These are phyloP conservation scores for Scaeva pyrastri DNA, from an alignment of 2,888 invertebrate species.

Conservation along the genomic window DNA sequence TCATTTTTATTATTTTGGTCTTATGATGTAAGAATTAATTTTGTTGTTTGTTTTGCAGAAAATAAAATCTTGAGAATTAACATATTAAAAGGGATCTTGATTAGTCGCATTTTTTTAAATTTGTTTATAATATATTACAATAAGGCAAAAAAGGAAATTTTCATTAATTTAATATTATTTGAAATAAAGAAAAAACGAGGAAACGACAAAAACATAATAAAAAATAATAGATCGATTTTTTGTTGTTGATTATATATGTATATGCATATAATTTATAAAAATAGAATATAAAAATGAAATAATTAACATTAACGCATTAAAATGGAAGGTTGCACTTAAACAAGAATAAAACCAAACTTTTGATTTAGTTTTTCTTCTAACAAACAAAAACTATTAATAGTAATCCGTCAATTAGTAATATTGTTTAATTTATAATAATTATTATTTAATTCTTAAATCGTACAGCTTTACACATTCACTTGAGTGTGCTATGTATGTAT, in stretches of 20 bases:
- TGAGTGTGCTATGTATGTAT: slow-evolving; percentile 42
- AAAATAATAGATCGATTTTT: slow-evolving; percentile 31
- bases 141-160: slow-evolving; percentile 46
- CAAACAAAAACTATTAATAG: slow-evolving; percentile 61
- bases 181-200: slow-evolving; percentile 29
- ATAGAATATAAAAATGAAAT: slow-evolving; percentile 50
- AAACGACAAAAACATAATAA: slow-evolving; percentile 59
- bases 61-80: slow-evolving; percentile 3
- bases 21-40: slow-evolving; percentile 9
- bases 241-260: slow-evolving; percentile 15
- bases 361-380: slow-evolving; percentile 35
- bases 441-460: slow-evolving; percentile 59
- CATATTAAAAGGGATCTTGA: slow-evolving; percentile 24
- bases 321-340: slow-evolving; percentile 61
- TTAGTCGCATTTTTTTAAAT: slow-evolving; percentile 41
- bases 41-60: slow-evolving; percentile 35
- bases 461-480: slow-evolving; percentile 61
- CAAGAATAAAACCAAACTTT: slow-evolving; percentile 23
- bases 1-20: not conserved
- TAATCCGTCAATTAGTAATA: slow-evolving; percentile 63
- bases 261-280: slow-evolving; percentile 46
- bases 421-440: slow-evolving; percentile 39
- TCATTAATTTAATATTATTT: slow-evolving; percentile 13
- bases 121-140: slow-evolving; percentile 74
- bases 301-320: slow-evolving; percentile 63